Conservation (phyloP, 2,888 invertebrate species). For the Apeira syringaria region DNA sequence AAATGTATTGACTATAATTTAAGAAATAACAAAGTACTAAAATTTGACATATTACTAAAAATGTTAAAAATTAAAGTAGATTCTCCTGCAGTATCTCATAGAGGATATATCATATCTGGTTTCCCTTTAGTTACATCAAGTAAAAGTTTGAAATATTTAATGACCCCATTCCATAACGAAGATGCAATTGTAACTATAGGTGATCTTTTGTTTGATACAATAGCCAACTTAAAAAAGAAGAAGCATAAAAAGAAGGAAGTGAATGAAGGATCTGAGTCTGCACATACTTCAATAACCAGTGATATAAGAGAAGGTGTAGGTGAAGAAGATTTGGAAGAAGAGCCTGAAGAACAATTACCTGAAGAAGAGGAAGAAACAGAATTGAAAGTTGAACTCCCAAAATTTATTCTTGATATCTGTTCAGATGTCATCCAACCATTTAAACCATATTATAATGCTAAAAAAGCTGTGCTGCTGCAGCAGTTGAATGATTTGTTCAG, state of each 20-base stretch:
- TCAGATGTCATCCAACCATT: conserved; percentile 41
- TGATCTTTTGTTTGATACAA: conserved; percentile 50
- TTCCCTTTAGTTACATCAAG: conserved; percentile 84
- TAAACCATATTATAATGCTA: conserved; percentile 46
- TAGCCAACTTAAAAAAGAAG: conserved; percentile 57
- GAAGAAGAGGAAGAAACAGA: conserved; percentile 45
- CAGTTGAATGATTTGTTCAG: conserved; percentile 60
- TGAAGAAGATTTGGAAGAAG: conserved; percentile 40
- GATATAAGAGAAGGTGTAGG: conserved; percentile 23
- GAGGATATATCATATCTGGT: conserved; percentile 87
- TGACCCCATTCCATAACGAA: conserved; percentile 52
- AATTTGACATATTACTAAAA: conserved; percentile 73
- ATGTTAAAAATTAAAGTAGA: conserved; percentile 79
- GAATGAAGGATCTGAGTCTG: conserved; percentile 12
- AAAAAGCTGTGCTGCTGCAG: conserved; percentile 47
- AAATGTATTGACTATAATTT: conserved; percentile 83
- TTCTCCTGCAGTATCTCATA: conserved; percentile 76
- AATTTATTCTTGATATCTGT: conserved; percentile 59
- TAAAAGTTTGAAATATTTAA: conserved; percentile 40
- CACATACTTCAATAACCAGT: conserved; percentile 44
- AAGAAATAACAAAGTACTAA: conserved; percentile 74
- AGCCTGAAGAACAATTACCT: conserved; percentile 40
- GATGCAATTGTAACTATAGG: conserved; percentile 49
- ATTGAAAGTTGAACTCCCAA: conserved; percentile 52
- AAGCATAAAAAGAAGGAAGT: conserved; percentile 41